Percentiles rank a stretch among this genome's conserved stretches.
Evolutionary conservation across 2,888 invertebrate genomes (phyloP).

Genomic region (Pseudanteris insignis): DNA sequence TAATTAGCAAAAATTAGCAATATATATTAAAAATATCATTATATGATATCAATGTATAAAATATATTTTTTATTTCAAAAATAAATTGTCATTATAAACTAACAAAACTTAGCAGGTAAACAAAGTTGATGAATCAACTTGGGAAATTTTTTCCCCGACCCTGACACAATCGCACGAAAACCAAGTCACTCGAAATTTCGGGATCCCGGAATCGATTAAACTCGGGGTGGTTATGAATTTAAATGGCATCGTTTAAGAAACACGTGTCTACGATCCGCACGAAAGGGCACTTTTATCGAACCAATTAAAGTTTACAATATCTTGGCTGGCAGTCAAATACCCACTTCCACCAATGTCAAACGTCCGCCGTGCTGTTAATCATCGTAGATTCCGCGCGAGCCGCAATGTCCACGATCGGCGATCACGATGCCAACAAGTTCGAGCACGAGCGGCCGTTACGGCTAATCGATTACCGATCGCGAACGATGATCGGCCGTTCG

Average conservation of each 20-base stretch:
- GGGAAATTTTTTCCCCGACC: conserved; percentile 4
- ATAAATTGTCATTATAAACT: too few relatives aligned
- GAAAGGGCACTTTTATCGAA: conserved; percentile 38
- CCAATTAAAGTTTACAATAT: conserved; percentile 29
- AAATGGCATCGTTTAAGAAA: conserved; percentile 31
- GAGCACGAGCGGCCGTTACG: neutral
- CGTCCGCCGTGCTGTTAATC: conserved; percentile 15
- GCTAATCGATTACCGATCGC: conserved; percentile 19
- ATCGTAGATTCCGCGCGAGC: conserved; percentile 21
- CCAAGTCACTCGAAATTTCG: conserved; percentile 19
- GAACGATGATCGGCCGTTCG: conserved; percentile 21
- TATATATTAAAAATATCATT: too few relatives aligned
- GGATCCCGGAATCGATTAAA: conserved; percentile 35
- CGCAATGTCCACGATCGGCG: conserved; percentile 19
- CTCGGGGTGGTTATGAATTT: conserved; percentile 25
- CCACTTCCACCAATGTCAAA: conserved; percentile 36
- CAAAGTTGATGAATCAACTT: too few relatives aligned
- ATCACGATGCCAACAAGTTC: conserved; percentile 2
- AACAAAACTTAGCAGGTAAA: too few relatives aligned
- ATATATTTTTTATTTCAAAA: neutral
- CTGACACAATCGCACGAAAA: conserved; percentile 16
- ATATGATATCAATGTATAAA: too few relatives aligned
- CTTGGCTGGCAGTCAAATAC: conserved; percentile 34
- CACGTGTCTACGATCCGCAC: conserved; percentile 30
- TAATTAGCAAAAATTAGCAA: too few relatives aligned